These are phyloP conservation scores for Odontothrips loti DNA, from an alignment of 2,888 invertebrate species.

Conservation along the genomic window DNA sequence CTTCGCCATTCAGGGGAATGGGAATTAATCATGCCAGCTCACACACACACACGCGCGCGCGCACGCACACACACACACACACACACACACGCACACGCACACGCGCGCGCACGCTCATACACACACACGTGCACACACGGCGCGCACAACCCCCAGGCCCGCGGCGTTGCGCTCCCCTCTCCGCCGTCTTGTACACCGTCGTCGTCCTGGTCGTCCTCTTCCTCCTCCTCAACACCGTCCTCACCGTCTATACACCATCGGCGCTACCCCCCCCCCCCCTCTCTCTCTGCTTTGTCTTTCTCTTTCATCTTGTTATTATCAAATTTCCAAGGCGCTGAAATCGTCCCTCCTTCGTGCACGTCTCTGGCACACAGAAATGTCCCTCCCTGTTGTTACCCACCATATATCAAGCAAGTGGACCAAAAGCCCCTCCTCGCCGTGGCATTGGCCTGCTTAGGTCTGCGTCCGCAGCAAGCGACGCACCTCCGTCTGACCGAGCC, in stretches of 20 bases:
- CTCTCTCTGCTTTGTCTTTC: no score
- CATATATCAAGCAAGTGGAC: conserved; percentile 22
- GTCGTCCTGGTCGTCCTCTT: not conserved
- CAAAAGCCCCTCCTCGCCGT: not conserved
- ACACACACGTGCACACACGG: not conserved
- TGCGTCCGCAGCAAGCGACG: not conserved
- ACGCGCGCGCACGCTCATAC: no score
- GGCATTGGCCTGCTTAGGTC: not conserved
- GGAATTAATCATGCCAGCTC: conserved; percentile 13
- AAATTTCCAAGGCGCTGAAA: no score
- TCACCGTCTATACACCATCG: no score
- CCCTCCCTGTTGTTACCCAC: not conserved
- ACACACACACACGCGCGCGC: not conserved
- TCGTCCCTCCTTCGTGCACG: no score
- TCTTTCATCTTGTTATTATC: no score
- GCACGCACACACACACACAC: not conserved
- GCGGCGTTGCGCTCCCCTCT: not conserved
- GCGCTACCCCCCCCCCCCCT: no score
- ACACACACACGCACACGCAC: not conserved
- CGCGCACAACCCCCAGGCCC: not conserved
- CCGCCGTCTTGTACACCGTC: not conserved
- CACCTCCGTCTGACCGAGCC: not conserved
- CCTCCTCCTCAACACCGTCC: no score
- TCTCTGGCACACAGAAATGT: no score
- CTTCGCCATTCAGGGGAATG: not conserved